phyloP scores from a whole-genome alignment of 2,888 invertebrate species.

The Galeopsomyia nigrocyanea region DNA sequence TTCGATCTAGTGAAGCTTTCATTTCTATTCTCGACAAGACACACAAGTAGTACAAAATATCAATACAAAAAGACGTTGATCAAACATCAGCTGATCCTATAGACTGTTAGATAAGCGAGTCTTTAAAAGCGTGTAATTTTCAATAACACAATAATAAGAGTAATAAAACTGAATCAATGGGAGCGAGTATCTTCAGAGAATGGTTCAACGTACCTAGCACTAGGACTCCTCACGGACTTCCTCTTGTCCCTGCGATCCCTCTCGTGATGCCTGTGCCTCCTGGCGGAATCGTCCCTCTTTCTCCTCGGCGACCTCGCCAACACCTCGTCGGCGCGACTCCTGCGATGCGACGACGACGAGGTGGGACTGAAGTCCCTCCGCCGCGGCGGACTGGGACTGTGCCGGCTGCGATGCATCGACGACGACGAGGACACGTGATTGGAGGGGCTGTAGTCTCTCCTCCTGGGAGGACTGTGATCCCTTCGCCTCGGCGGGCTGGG shows the following conservation, averaged over 20 bases:
- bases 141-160: slow-evolving; percentile 1
- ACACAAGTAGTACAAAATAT: no score
- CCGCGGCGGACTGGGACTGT: slow-evolving; percentile 60
- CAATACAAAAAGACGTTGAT: no score
- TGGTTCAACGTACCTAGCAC: slow-evolving; percentile 31
- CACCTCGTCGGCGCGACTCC: slow-evolving; percentile 58
- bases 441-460: slow-evolving; percentile 62
- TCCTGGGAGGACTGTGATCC: slow-evolving; percentile 56
- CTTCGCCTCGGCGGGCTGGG: slow-evolving; percentile 61
- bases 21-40: no score
- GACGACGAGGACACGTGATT: slow-evolving; percentile 34
- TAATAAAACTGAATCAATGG: slow-evolving; percentile 59
- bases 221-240: slow-evolving; percentile 63
- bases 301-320: slow-evolving; percentile 61
- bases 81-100: no score
- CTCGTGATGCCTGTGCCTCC: slow-evolving; percentile 69
- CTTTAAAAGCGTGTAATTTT: no score
- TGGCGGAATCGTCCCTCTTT: slow-evolving; percentile 66
- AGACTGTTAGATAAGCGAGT: no score
- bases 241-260: slow-evolving; percentile 69
- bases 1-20: no score
- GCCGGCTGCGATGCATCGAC: slow-evolving; percentile 56
- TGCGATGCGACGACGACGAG: slow-evolving; percentile 55
- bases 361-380: slow-evolving; percentile 62
- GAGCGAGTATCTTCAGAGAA: no score